These are phyloP conservation scores for Tetramorium alpestre DNA, from an alignment of 1,140 invertebrate genomes.

Conservation along the genomic window DNA sequence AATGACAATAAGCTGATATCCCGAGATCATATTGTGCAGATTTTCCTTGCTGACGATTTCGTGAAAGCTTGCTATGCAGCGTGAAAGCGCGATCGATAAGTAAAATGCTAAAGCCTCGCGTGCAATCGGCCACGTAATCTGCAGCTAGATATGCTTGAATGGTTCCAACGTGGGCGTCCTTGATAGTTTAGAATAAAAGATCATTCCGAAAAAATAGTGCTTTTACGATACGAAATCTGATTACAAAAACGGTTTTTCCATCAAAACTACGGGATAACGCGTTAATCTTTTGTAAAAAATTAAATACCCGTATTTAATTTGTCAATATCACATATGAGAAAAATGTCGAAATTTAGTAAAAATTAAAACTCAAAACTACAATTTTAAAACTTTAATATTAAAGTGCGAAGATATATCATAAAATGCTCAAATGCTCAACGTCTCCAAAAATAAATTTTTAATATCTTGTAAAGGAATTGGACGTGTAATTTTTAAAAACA, in stretches of 20 bases:
- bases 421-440: neutral
- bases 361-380: neutral
- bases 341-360: neutral
- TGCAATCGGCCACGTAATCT: slow-evolving; percentile 61
- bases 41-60: slow-evolving; percentile 35
- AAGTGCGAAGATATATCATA: neutral
- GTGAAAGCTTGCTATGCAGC: slow-evolving; percentile 30
- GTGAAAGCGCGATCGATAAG: slow-evolving; percentile 41
- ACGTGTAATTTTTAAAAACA: neutral
- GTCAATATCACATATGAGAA: neutral
- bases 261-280: neutral
- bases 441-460: neutral
- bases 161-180: slow-evolving; percentile 18
- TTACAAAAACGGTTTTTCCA: slow-evolving; percentile 22
- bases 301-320: neutral
- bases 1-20: neutral
- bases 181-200: slow-evolving; percentile 53
- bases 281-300: slow-evolving; percentile 1
- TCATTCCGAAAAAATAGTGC: slow-evolving; percentile 21
- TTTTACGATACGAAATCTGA: slow-evolving; percentile 22
- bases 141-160: slow-evolving; percentile 49
- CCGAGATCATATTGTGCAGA: slow-evolving; percentile 1
- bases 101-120: slow-evolving; percentile 52
- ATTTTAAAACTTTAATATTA: neutral
- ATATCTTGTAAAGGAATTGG: neutral